Evolutionary conservation across 2,113 vertebrate genomes (phyloP).

Genomic region (Malaclemys terrapin): DNA sequence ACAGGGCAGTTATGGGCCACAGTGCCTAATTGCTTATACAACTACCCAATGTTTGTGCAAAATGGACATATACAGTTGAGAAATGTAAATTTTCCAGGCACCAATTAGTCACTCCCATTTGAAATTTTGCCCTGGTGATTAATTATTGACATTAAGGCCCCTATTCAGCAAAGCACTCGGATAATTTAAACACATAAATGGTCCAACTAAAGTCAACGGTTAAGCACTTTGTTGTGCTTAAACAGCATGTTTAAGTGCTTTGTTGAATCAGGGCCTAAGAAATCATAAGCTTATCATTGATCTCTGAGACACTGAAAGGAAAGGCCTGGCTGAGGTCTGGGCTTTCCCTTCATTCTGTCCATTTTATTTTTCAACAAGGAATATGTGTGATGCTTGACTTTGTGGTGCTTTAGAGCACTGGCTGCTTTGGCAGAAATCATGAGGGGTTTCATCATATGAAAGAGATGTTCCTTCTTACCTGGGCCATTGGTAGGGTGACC

Average conservation of each 20-base stretch:
- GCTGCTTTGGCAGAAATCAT: neutral
- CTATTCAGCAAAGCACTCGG: neutral
- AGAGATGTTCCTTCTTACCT: neutral
- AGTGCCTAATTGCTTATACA: neutral
- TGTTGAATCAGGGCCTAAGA: neutral
- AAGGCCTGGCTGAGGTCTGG: neutral
- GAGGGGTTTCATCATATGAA: neutral
- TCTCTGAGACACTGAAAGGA: neutral
- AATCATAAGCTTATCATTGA: neutral
- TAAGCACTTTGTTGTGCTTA: neutral
- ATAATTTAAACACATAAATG: neutral
- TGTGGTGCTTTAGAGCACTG: neutral
- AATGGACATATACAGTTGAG: neutral
- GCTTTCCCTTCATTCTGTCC: neutral
- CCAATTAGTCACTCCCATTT: neutral
- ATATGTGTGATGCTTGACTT: neutral
- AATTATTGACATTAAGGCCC: neutral
- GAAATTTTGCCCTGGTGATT: neutral
- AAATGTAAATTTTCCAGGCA: neutral
- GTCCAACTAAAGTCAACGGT: neutral
- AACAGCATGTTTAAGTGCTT: neutral
- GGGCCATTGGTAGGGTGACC: neutral
- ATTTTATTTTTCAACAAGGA: neutral
- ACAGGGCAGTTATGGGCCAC: neutral
- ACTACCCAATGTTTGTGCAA: neutral